These are phyloP conservation scores for Amphibalanus amphitrite DNA, from an alignment of 1,140 invertebrate genomes.

Conservation along the genomic window DNA sequence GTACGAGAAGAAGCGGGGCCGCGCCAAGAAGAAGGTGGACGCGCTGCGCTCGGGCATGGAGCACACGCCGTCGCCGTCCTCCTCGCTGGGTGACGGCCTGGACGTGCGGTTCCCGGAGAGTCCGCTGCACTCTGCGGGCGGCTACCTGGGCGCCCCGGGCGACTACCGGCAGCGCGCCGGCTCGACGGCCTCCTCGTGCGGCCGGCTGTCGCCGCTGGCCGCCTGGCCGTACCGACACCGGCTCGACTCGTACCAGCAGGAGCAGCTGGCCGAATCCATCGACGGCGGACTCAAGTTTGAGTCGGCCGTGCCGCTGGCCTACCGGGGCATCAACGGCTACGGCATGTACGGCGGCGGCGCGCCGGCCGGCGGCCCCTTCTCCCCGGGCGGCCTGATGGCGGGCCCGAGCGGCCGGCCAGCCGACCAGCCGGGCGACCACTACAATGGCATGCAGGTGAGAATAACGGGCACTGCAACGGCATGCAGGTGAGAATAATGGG, in stretches of 20 bases:
- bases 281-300: slow-evolving; percentile 71
- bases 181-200: slow-evolving; percentile 83
- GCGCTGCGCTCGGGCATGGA: slow-evolving; percentile 27
- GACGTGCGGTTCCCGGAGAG: slow-evolving; percentile 72
- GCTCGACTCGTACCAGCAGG: slow-evolving; percentile 31
- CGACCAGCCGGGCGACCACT: no score
- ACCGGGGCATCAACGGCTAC: no score
- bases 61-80: slow-evolving; percentile 67
- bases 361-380: no score
- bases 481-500: no score
- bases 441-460: no score
- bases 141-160: slow-evolving; percentile 31
- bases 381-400: no score
- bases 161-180: slow-evolving; percentile 79
- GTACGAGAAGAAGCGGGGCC: slow-evolving; percentile 77
- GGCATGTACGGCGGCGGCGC: no score
- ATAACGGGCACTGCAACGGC: no score
- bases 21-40: slow-evolving; percentile 87
- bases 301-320: slow-evolving; percentile 3
- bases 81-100: slow-evolving; percentile 70
- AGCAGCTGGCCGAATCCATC: slow-evolving; percentile 55
- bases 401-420: no score
- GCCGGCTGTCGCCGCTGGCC: slow-evolving; percentile 68
- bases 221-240: slow-evolving; percentile 33
- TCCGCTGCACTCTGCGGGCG: slow-evolving; percentile 41